phyloP scores from a whole-genome alignment of 2,797 vertebrate genomes.

The Leptodactylus fallax region DNA sequence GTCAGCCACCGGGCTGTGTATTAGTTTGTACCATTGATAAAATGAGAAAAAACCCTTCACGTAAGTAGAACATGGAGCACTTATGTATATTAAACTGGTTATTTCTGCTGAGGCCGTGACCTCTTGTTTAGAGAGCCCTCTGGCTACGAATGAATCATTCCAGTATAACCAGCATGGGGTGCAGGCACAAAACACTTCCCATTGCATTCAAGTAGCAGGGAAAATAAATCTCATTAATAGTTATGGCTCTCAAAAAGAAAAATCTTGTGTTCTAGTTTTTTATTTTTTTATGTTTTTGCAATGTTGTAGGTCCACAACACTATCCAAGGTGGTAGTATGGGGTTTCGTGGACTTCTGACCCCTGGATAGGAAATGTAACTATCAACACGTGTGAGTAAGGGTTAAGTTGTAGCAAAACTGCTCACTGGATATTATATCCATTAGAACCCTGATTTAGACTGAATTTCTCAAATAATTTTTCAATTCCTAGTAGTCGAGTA shows the following conservation, averaged over 20 bases:
- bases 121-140: slow-evolving; percentile 50
- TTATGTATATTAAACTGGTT: slow-evolving; percentile 38
- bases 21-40: slow-evolving; percentile 22
- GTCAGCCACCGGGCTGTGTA: neutral
- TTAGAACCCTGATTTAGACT: no score
- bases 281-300: neutral
- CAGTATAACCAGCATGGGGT: slow-evolving; percentile 29
- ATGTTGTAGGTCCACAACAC: neutral
- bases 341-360: neutral
- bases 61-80: slow-evolving; percentile 15
- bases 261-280: neutral
- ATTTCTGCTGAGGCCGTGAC: slow-evolving; percentile 47
- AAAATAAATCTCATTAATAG: slow-evolving; percentile 25
- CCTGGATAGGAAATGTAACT: neutral
- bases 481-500: no score
- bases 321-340: neutral
- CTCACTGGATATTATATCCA: no score
- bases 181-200: slow-evolving; percentile 19
- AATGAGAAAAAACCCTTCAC: slow-evolving; percentile 5
- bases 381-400: no score
- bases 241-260: neutral
- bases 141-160: slow-evolving; percentile 51
- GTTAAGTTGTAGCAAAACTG: no score
- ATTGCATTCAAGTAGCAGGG: neutral
- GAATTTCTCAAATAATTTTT: no score